Percentiles rank a stretch among this genome's conserved stretches.
phyloP scores from a whole-genome alignment of 2,888 invertebrate species.

The Charanyca ferruginea region DNA sequence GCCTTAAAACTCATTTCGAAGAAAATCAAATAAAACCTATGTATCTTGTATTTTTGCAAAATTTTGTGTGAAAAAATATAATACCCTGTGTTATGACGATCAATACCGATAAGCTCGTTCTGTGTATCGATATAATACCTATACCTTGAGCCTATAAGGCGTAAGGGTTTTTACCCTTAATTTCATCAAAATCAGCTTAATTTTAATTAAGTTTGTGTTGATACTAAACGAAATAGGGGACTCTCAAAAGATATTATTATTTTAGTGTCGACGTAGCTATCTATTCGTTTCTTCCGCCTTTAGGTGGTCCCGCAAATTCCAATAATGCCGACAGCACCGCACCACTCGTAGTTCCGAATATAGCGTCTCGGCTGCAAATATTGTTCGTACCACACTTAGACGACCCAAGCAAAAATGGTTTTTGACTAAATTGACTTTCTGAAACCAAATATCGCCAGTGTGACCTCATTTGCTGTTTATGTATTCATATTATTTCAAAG shows the following conservation, averaged over 20 bases:
- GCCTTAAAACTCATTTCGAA: neutral
- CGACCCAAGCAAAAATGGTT: slow-evolving; percentile 77
- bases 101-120: slow-evolving; percentile 19
- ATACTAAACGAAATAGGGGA: slow-evolving; percentile 42
- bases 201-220: slow-evolving; percentile 40
- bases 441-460: slow-evolving; percentile 61
- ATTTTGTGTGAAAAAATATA: neutral
- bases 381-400: slow-evolving; percentile 77
- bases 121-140: slow-evolving; percentile 19
- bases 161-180: slow-evolving; percentile 15
- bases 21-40: neutral
- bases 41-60: neutral
- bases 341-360: slow-evolving; percentile 77
- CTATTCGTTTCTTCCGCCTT: slow-evolving; percentile 63
- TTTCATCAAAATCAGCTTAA: slow-evolving; percentile 30
- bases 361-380: slow-evolving; percentile 80
- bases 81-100: neutral
- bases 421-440: slow-evolving; percentile 79
- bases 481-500: slow-evolving; percentile 59
- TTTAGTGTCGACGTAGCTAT: slow-evolving; percentile 56
- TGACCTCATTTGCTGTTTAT: slow-evolving; percentile 63
- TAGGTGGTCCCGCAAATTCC: slow-evolving; percentile 73
- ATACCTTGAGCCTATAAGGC: slow-evolving; percentile 5
- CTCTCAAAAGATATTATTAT: slow-evolving; percentile 55
- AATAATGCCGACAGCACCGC: slow-evolving; percentile 78